A percentile compares a stretch with the other conserved stretches of the same genome.
phyloP scores from a whole-genome alignment of 2,888 invertebrate genomes.

The Schrankia costaestrigalis region DNA sequence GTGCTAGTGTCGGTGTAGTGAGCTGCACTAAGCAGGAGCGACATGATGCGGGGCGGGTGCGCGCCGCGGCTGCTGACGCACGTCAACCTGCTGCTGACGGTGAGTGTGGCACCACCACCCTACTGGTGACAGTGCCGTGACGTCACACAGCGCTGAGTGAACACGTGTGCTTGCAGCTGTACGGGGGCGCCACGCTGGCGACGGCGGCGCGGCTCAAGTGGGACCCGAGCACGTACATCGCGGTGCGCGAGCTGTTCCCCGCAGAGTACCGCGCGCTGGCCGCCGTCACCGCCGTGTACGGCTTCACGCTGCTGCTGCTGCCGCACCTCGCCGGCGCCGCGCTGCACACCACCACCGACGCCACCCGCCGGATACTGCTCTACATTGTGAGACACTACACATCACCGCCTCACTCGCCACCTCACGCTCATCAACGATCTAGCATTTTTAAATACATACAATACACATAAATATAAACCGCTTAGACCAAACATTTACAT shows the following conservation, averaged over 20 bases:
- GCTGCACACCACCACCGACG: slow-evolving; percentile 8
- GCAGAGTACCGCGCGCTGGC: slow-evolving; percentile 41
- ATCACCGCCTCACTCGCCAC: not conserved
- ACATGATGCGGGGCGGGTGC: slow-evolving; percentile 31
- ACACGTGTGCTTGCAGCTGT: slow-evolving; percentile 28
- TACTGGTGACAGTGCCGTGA: not conserved
- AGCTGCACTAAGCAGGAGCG: slow-evolving; percentile 1
- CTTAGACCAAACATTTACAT: too few species aligned
- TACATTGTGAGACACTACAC: slow-evolving; percentile 21
- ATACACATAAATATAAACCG: not conserved
- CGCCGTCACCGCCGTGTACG: slow-evolving; percentile 30
- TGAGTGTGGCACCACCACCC: slow-evolving; percentile 28
- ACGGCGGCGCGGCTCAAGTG: slow-evolving; percentile 64
- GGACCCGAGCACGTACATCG: slow-evolving; percentile 64
- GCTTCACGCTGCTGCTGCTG: slow-evolving; percentile 39
- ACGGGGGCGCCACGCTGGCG: slow-evolving; percentile 54
- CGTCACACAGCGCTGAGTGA: not conserved
- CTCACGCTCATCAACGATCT: not conserved
- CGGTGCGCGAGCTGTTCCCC: slow-evolving; percentile 48
- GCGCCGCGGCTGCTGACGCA: slow-evolving; percentile 49
- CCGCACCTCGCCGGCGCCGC: slow-evolving; percentile 41
- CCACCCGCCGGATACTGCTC: slow-evolving; percentile 22
- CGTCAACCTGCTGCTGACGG: slow-evolving; percentile 57
- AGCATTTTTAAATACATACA: too few species aligned
- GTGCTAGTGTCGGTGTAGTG: not conserved